Base-by-base conservation (phyloP, 2,113 vertebrate genomes). In the Polypterus bichir region DNA sequence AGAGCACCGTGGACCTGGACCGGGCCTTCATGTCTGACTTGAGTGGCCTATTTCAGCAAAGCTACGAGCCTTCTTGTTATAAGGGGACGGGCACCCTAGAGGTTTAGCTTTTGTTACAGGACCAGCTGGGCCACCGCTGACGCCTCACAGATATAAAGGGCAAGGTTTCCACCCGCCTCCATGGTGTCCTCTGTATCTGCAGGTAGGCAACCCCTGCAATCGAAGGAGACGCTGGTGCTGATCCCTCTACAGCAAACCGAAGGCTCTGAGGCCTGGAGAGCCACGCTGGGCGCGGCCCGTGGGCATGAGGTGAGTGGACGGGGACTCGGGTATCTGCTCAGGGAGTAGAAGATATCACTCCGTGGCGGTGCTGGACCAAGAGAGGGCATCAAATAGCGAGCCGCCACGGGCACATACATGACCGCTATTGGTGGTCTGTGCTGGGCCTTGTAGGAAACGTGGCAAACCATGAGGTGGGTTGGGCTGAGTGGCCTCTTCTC, bases 201-300 rank as follows among this genome's bases (percentile, higher is more conserved):
- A 80, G 80, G 76, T 1, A 48, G 63, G 3, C 68, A 62, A 0
- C 74, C 78, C 1, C 44, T 49, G 49, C 57, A 64, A 8, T 5
- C 1, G 54, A 72, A 6, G 5, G 69, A 65, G 1, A 76, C 66
- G 3, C 8, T 73, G 55, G 4, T 82, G 67, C 64, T 53, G 0
- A 62, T 81, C 53, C 68, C 72, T 2, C 44, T 64, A 0, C 67
- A 3, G 4, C 2, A 1, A 3, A 44, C 64, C 4, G 1, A 6
- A 4, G 4, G 59, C 3, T 1, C 4, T 6, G 6, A 53, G 0
- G 44, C 62, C 27, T 81, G 84, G 81, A 56, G 64, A 7, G 61
- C 73, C 46, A 62, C 66, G 3, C 27, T 27, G 27, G 27, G 27
- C 2, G 27, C 27, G 27, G 27, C 27, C 27, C 27, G 27, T 27